Base-by-base conservation (phyloP, 2,797 vertebrate species). In the Mus caroli region DNA sequence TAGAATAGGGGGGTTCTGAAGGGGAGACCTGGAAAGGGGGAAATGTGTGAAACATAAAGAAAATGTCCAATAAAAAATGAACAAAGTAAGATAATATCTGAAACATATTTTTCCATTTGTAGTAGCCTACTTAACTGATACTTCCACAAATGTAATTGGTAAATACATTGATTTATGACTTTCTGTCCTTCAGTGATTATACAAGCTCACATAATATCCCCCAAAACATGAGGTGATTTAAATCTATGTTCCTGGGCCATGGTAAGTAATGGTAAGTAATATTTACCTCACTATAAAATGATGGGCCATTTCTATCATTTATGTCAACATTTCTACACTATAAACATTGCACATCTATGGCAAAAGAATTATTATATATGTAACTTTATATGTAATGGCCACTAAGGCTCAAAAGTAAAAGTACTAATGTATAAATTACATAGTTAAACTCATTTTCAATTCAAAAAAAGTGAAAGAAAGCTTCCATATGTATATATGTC, bases 381-480 rank as follows among this genome's bases (percentile, higher is more conserved):
- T 64, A 31, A 62, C 13, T 64, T 6, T 50, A 28, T 75, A 91
- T 43, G 22, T 67, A 85, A 7, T 58, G 24, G 54, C 34, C 40
- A 88, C 64, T 88, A 87, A 77, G 24, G n/a, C 28, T 69, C 67
- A 91, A 84, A 96, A 84, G 2, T 85, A 6, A 94, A 93, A 93
- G 60, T 60, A 88, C 22, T 20, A 85, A 62, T 76, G 89, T 88
- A 12, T 43, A 77, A 86, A 89, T 31, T 94, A 89, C 67, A 10
- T 60, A 14, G 14, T 56, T 89, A 86, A 89, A 31, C 0, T 0
- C 19, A 76, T 79, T 92, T 95, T 94, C 10, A 22, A 71, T 67
- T n/a, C 40, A 26, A 20, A 69, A 46, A 50, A 64, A 6, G 37
- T 11, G 8, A 17, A 46, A 83, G 34, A 46, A 50, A 88, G 87